Conservation (phyloP, 2,888 invertebrate genomes). For the Clostera curtula region DNA sequence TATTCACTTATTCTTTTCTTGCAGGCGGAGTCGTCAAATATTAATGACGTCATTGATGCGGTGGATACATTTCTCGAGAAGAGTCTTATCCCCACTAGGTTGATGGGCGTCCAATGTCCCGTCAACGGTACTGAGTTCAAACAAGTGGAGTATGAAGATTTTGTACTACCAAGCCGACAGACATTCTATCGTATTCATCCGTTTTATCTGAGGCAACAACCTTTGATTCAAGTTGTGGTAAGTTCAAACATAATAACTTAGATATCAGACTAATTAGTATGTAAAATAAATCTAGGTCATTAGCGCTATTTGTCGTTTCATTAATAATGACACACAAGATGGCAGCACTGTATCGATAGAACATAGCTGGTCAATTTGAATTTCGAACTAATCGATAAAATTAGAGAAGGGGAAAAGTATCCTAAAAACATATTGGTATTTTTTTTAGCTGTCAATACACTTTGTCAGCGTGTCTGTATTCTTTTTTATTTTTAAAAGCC, state of each 20-base stretch:
- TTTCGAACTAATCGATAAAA: too few species aligned
- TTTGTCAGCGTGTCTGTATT: too few species aligned
- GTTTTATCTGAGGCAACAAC: slow-evolving; percentile 46
- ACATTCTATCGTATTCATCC: slow-evolving; percentile 70
- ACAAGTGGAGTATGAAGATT: slow-evolving; percentile 74
- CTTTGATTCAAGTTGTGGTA: slow-evolving; percentile 48
- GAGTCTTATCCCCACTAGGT: slow-evolving; percentile 48
- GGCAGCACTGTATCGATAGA: too few species aligned
- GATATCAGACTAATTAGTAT: background rate
- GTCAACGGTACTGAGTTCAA: slow-evolving; percentile 45
- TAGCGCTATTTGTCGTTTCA: background rate
- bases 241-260: background rate
- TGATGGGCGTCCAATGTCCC: slow-evolving; percentile 54
- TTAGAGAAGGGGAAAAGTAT: too few species aligned
- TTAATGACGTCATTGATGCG: slow-evolving; percentile 39
- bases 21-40: slow-evolving; percentile 45
- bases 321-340: too few species aligned
- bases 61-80: slow-evolving; percentile 49
- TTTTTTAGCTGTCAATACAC: too few species aligned
- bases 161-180: slow-evolving; percentile 67
- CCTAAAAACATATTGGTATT: too few species aligned
- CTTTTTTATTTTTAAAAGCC: too few species aligned
- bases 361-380: too few species aligned
- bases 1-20: slow-evolving; percentile 11
- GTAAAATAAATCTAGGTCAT: too few species aligned